Base-by-base conservation (phyloP, 64 coral and sea anemone species). In the Porites lutea region DNA sequence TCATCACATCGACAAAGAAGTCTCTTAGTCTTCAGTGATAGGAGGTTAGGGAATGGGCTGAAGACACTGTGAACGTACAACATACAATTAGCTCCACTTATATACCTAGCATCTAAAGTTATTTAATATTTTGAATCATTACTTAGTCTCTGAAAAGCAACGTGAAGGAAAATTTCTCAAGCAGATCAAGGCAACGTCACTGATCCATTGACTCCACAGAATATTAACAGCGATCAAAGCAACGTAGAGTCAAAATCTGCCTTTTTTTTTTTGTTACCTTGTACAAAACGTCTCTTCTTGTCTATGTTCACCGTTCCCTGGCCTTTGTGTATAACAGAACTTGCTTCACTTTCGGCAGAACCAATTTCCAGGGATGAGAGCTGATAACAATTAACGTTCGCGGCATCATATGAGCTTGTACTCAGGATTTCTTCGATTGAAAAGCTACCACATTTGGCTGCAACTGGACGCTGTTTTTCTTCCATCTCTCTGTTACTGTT, bases 401-500 rank as follows among this genome's bases (percentile, higher is more conserved):
- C 12, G 2, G 5, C 47, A 7, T 11, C 46, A 52, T 16, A 68
- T 3, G 62, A 47, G 61, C 47, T 65, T 18, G 51, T 84, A 63
- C 64, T 84, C 22, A 84, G 13, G 48, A 84, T 84, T 45, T 68
- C 62, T 4, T 48, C 46, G n/a, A 84, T 84, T 7, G 81, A 52
- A 52, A 84, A 84, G 18, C 47, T 84, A 13, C 59, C 75, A 57
- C 2, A 7, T 49, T 19, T 68, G 44, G 27, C 13, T 8, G 48
- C 8, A 45, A 10, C 45, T 12, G 5, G 18, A 10, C 8, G 4
- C 4, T 43, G 19, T 16, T 8, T 18, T 18, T 21, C 51, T 51
- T 67, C 81, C 81, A 84, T 84, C 8, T 57, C 12, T 45, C 11
- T 2, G 3, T 47, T 18, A 49, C 2, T 15, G 3, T 70, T n/a